Percentiles rank a stretch among this genome's conserved stretches.
phyloP scores from a whole-genome alignment of 2,888 invertebrate genomes.

The Aphodius granarius region DNA sequence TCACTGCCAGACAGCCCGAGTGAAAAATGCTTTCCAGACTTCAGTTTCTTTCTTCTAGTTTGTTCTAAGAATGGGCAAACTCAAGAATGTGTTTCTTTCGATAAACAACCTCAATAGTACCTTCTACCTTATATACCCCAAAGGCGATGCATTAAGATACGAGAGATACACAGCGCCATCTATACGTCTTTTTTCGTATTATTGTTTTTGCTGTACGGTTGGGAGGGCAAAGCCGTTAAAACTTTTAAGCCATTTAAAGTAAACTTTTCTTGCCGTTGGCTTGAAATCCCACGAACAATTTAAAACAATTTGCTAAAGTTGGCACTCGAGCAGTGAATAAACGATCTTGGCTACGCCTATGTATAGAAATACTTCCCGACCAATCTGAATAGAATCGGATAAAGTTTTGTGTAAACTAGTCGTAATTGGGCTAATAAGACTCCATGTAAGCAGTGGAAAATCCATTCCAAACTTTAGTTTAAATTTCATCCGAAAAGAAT shows the following conservation, averaged over 20 bases:
- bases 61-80: too few species aligned
- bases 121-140: too few species aligned
- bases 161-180: too few species aligned
- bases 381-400: background rate
- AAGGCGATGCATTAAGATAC: too few species aligned
- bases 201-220: background rate
- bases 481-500: background rate
- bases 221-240: background rate
- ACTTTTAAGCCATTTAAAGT: background rate
- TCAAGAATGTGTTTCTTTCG: too few species aligned
- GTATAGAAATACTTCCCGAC: background rate
- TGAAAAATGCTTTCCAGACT: background rate
- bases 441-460: background rate
- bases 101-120: too few species aligned
- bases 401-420: background rate
- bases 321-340: background rate
- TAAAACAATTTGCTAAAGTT: background rate
- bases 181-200: too few species aligned
- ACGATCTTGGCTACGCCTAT: background rate
- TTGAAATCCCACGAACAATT: background rate
- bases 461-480: background rate
- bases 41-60: background rate
- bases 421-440: background rate
- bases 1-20: background rate
- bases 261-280: background rate